These are phyloP conservation scores for Acrossocheilus fasciatus DNA, from an alignment of 2,797 vertebrate species.

Conservation along the genomic window DNA sequence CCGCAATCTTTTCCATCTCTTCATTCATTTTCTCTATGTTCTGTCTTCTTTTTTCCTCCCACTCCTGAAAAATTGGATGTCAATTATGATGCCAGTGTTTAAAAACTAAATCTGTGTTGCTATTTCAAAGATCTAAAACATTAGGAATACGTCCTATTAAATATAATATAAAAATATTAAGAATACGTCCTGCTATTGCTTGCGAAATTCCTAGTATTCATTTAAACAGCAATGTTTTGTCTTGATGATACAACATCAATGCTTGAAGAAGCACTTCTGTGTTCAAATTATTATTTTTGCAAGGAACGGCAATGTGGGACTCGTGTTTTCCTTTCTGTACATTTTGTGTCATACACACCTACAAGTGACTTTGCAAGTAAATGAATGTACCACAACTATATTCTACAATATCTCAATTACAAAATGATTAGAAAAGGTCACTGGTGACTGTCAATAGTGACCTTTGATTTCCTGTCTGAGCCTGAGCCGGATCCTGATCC, in stretches of 20 bases:
- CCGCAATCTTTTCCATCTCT: conserved; percentile 93
- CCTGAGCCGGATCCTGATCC: conserved; percentile 55
- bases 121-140: background rate
- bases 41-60: conserved; percentile 90
- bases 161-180: background rate
- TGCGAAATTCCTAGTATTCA: background rate
- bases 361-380: conserved; percentile 1
- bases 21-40: conserved; percentile 97
- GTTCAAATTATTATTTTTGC: background rate
- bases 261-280: background rate
- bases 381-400: background rate
- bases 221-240: background rate
- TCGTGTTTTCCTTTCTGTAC: background rate
- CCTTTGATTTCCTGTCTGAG: conserved; percentile 86
- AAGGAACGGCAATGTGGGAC: background rate
- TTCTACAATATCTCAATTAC: background rate
- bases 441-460: conserved; percentile 59
- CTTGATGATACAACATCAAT: background rate
- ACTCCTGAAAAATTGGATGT: conserved; percentile 79
- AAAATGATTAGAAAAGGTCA: background rate
- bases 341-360: background rate
- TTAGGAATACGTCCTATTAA: background rate
- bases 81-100: background rate
- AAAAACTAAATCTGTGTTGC: background rate
- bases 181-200: background rate